Evolutionary conservation across 1,140 invertebrate genomes (phyloP), one percentile per base, ranked within the genome.

Genomic region (Ostrea edulis): DNA sequence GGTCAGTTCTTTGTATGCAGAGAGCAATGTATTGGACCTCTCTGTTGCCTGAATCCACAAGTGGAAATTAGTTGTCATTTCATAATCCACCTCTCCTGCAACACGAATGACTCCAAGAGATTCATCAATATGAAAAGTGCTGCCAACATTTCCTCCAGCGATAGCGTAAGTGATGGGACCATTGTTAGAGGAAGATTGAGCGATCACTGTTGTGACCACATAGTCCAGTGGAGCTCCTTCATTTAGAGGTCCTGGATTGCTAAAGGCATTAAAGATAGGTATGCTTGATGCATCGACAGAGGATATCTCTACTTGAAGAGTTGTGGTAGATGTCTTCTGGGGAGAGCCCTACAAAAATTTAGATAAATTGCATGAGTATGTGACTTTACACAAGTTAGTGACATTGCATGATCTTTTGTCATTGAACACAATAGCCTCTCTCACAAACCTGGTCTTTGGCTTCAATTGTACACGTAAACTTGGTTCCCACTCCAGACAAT

Each of bases 1-100:
- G 8, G 85, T 86, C 12, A 94, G 86, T 52, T 91, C 81, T 44
- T 84, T 88, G 87, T 90, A 94, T 2, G 89, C 82, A 8, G 92
- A 92, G 8, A 93, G 86, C 11, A 89, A 51, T 4, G 88, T 86
- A 20, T 83, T 91, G 17, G 90, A 87, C 14, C 81, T 97, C 95
- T 99, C 98, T 84, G 96, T 95, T 0, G 98, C 98, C 96, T 98
- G 97, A 82, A 99, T 96, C 98, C 98, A 99, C 44, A 99, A 96
- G 95, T 98, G 97, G 94, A 98, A 98, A 22, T 97, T 95, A 22
- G 97, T 96, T 85, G 97, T 96, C 0, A 97, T 97, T 96, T 99
- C 98, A 92, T 97, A 98, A 95, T 99, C 98, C 84, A 99, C 96
- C 0, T 97, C 97, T 92, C 96, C 98, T 22, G 83, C 96, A 0